Base-by-base conservation (phyloP, 2,797 vertebrate species). In the Sebastes iracundus region DNA sequence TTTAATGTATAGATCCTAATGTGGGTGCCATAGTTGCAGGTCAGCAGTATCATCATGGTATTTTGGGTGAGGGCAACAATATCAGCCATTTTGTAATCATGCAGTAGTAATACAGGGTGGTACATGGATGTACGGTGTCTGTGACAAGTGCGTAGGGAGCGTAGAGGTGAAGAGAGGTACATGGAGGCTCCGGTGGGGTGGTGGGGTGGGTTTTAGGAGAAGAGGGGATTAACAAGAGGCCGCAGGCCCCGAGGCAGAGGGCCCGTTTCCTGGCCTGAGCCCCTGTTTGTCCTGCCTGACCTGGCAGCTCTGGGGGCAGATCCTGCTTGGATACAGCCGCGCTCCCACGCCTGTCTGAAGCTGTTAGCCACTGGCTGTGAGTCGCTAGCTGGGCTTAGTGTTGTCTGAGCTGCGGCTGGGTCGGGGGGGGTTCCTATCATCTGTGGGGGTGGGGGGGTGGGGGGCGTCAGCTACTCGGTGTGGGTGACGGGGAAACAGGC, bases 321-420 rank as follows among this genome's bases (percentile, higher is more conserved):
- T 97, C 93, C 96, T 96, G 93, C 95, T 96, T 95, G 93, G 96
- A 96, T 97, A 96, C 96, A 96, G 87, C 91, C 90, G 88, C 94
- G 96, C 97, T 98, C 98, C 97, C 98, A 99, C 97, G 97, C 96
- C 97, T 98, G 97, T 99, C 97, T 97, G 97, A 98, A 99, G 96
- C 96, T 96, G 97, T 99, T 99, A 99, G 94, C 94, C 93, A 92
- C 96, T 96, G 94, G 92, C 96, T 96, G 94, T 96, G 97, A 97
- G 95, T 94, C 91, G 95, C 94, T 96, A 94, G 93, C 92, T 93
- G 95, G 96, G 96, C 94, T 97, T 96, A 96, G 93, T 93, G 88
- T 85, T 90, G 95, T 96, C 95, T 96, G 95, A 94, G 93, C 91
- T 90, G 88, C 61, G 92, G 95, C 93, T 81, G 83, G 81, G 6